Evolutionary conservation across 1,140 invertebrate species (phyloP).

Genomic region (Chironomus striatipennis): DNA sequence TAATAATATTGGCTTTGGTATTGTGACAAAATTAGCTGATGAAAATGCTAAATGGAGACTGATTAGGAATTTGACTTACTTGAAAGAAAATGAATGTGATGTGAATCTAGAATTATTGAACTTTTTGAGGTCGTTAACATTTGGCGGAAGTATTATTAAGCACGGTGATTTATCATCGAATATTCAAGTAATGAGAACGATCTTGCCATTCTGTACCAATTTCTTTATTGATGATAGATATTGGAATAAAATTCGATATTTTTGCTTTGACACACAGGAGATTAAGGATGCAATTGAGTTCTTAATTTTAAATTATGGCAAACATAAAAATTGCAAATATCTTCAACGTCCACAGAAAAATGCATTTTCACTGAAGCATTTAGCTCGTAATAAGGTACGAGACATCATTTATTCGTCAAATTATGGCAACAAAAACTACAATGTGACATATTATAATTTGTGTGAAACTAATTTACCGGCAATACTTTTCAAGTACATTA

Average conservation of each 20-base stretch:
- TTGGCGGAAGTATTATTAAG: background rate
- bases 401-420: background rate
- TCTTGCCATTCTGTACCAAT: background rate
- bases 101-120: constrained; percentile 9
- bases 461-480: background rate
- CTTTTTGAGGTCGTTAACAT: background rate
- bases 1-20: background rate
- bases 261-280: background rate
- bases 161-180: background rate
- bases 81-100: constrained; percentile 6
- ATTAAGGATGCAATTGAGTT: background rate
- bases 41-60: background rate
- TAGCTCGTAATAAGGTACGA: constrained; percentile 5
- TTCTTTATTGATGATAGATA: constrained; percentile 4
- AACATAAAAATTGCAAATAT: background rate
- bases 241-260: constrained; percentile 18
- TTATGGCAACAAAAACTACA: background rate
- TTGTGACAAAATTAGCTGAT: background rate
- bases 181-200: background rate
- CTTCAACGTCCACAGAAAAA: background rate
- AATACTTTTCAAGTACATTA: background rate
- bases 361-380: constrained; percentile 13
- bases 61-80: background rate
- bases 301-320: background rate
- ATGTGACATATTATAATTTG: background rate